These are phyloP conservation scores for Nomada flava DNA, from an alignment of 2,888 invertebrate genomes.

Conservation along the genomic window DNA sequence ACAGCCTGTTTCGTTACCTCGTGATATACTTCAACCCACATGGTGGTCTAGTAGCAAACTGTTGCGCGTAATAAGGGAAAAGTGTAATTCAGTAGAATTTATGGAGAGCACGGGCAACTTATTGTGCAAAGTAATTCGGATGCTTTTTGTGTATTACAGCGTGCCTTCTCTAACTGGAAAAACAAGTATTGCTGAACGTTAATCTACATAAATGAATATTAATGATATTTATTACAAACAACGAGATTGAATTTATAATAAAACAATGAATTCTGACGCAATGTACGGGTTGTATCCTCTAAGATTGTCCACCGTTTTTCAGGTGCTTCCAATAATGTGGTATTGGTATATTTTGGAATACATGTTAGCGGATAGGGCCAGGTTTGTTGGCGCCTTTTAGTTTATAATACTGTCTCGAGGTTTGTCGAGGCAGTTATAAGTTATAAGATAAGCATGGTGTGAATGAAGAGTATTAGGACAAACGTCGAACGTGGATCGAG, in stretches of 20 bases:
- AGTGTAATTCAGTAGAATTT: conserved; percentile 4
- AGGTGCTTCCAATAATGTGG: no score
- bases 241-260: neutral
- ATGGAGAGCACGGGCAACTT: conserved; percentile 5
- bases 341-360: no score
- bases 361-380: no score
- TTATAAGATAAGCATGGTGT: no score
- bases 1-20: neutral
- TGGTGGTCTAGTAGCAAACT: conserved; percentile 8
- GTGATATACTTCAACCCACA: conserved; percentile 3
- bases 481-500: no score
- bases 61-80: conserved; percentile 19
- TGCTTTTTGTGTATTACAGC: neutral
- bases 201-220: conserved; percentile 25
- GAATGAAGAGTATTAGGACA: no score
- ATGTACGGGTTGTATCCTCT: neutral
- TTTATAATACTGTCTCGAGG: no score
- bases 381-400: no score
- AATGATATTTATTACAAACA: conserved; percentile 12
- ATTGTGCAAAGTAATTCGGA: conserved; percentile 1
- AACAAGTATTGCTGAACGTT: neutral
- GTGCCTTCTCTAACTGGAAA: neutral
- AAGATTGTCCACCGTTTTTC: no score
- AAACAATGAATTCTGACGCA: neutral
- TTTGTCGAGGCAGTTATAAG: no score